Conservation (phyloP, 2,888 invertebrate genomes). For the Tipula confusa region DNA sequence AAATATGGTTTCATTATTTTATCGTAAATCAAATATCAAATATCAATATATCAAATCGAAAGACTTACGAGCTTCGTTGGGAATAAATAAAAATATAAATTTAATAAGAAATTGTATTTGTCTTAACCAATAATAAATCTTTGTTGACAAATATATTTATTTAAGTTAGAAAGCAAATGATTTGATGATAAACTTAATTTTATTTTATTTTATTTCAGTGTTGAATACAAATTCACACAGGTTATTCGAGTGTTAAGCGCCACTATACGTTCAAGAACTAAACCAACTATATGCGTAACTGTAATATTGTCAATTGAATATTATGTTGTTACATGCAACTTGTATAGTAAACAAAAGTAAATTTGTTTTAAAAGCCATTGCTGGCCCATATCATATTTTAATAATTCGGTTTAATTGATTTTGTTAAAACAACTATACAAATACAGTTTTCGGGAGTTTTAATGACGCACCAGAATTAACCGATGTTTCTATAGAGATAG, state of each 20-base stretch:
- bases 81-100: not conserved
- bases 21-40: conserved; percentile 20
- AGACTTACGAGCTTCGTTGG: not conserved
- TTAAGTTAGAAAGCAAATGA: conserved; percentile 16
- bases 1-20: conserved; percentile 20
- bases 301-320: not conserved
- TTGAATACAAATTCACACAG: not conserved
- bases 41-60: not conserved
- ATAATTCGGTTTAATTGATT: too few relatives aligned
- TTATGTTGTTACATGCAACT: not conserved
- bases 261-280: not conserved
- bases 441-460: too few relatives aligned
- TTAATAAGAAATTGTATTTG: not conserved
- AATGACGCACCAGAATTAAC: too few relatives aligned
- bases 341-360: too few relatives aligned
- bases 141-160: conserved; percentile 17
- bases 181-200: conserved; percentile 7
- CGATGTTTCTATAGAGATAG: too few relatives aligned
- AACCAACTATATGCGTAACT: not conserved
- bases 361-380: too few relatives aligned
- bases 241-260: not conserved
- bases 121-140: conserved; percentile 25
- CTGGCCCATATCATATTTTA: too few relatives aligned
- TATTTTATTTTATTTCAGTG: not conserved
- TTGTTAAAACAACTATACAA: too few relatives aligned